Base-by-base conservation (phyloP, 2,797 vertebrate genomes). In the Girardinus metallicus region DNA sequence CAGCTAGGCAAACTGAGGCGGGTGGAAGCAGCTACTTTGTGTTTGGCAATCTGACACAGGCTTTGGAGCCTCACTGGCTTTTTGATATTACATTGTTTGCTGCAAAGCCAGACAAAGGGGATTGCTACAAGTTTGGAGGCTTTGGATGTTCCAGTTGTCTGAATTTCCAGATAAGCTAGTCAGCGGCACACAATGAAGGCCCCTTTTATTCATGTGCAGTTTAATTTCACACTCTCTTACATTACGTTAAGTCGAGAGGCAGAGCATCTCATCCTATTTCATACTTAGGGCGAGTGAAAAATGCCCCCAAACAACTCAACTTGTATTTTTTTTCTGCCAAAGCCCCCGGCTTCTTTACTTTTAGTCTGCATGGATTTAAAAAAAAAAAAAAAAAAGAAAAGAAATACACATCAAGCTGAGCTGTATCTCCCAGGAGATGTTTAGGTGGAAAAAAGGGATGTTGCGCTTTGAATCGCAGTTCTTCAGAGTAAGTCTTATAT, bases 201-300 rank as follows among this genome's bases (percentile, higher is more conserved):
- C 83, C 84, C 87, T 89, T 95, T 94, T 94, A 94, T 95, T 94
- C 87, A 82, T 90, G 91, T 87, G 93, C 92, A 91, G 90, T 95
- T 96, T 95, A 95, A 96, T 96, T 96, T 96, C 95, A 96, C 95
- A 96, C 94, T 95, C 94, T 93, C 94, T 96, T 95, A 96, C 94
- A 94, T 95, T 95, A 95, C 88, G 92, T 94, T 95, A 95, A 95
- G 91, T 95, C 91, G 81, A 95, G 93, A 95, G 93, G 93, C 92
- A 94, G 91, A 94, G 92, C 91, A 95, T 94, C 94, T 95, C 94
- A 95, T 96, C 95, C 93, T 89, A 94, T 96, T 95, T 96, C 93
- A 95, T 92, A 94, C 93, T 94, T 87, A 92, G 85, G 86, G 87
- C 90, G 89, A 95, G 89, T 81, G 80, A 93, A 90, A 94, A 93